phyloP scores from a whole-genome alignment of 2,797 vertebrate genomes.

The Eupleurogrammus muticus region DNA sequence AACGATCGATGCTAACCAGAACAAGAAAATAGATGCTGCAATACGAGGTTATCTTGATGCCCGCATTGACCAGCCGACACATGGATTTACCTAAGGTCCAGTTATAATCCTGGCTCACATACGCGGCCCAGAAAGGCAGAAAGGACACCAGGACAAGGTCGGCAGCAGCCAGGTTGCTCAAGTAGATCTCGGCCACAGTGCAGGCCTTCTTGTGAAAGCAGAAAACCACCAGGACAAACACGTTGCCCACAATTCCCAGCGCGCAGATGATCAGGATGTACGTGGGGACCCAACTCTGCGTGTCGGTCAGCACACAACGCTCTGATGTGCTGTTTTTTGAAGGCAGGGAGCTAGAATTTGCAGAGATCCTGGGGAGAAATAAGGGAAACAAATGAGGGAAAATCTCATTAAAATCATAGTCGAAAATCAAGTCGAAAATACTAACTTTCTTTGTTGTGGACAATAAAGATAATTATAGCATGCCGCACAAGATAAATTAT shows the following conservation, averaged over 20 bases:
- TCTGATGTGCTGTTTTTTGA: constrained; percentile 57
- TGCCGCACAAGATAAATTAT: too few species aligned
- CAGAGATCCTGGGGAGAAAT: constrained; percentile 68
- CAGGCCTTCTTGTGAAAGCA: constrained; percentile 84
- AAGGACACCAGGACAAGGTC: constrained; percentile 87
- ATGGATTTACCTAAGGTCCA: constrained; percentile 88
- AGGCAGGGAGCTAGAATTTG: constrained; percentile 46
- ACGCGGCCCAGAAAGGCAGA: constrained; percentile 91
- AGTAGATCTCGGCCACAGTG: constrained; percentile 88
- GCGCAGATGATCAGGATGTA: constrained; percentile 79
- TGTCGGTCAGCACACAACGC: constrained; percentile 57
- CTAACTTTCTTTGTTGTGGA: too few species aligned
- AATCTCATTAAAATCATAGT: not conserved
- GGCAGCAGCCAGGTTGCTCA: constrained; percentile 88
- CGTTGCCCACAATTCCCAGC: constrained; percentile 86
- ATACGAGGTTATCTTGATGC: constrained; percentile 86
- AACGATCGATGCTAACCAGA: constrained; percentile 88
- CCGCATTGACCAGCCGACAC: constrained; percentile 82
- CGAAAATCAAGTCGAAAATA: too few species aligned
- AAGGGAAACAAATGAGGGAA: constrained; percentile 2
- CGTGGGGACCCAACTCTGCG: constrained; percentile 80
- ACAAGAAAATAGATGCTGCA: constrained; percentile 90
- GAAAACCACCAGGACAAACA: constrained; percentile 85
- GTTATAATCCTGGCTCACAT: constrained; percentile 77
- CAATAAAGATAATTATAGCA: too few species aligned